These are phyloP conservation scores for Thamnophis elegans DNA, from an alignment of 2,797 vertebrate genomes.

Conservation along the genomic window DNA sequence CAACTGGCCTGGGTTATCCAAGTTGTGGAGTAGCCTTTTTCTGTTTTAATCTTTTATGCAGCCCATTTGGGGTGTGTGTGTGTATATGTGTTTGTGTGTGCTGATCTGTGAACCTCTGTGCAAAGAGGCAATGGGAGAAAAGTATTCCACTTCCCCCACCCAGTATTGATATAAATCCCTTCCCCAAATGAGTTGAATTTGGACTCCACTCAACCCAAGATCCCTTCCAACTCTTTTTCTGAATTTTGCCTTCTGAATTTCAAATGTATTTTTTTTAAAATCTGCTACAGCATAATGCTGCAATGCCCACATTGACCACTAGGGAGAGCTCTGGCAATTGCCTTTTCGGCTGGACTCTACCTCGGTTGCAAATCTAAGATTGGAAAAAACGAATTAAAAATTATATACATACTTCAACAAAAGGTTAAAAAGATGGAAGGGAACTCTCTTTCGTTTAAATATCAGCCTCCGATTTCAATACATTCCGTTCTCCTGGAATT, in stretches of 20 bases:
- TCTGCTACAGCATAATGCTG: conserved; percentile 40
- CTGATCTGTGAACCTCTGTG: not conserved
- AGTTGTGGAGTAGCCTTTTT: not conserved
- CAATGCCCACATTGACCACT: conserved; percentile 39
- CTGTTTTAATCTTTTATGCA: not conserved
- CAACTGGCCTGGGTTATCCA: not conserved
- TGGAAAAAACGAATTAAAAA: not conserved
- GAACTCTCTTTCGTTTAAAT: not conserved
- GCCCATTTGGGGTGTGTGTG: not conserved
- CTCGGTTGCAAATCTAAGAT: not conserved
- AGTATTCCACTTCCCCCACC: not conserved
- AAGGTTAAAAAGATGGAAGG: not conserved
- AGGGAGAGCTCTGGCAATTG: conserved; percentile 70
- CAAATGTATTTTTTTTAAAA: not conserved
- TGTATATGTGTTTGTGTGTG: not conserved
- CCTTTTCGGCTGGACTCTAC: conserved; percentile 9
- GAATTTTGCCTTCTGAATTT: too few species aligned
- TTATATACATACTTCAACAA: not conserved
- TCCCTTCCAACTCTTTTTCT: not conserved
- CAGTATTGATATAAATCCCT: not conserved
- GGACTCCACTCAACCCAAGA: not conserved
- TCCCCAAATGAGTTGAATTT: not conserved
- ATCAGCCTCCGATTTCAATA: not conserved
- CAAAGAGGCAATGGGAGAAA: not conserved
- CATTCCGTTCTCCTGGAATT: too few species aligned